phyloP scores from a whole-genome alignment of 2,797 vertebrate genomes.

The Ceryle rudis region DNA sequence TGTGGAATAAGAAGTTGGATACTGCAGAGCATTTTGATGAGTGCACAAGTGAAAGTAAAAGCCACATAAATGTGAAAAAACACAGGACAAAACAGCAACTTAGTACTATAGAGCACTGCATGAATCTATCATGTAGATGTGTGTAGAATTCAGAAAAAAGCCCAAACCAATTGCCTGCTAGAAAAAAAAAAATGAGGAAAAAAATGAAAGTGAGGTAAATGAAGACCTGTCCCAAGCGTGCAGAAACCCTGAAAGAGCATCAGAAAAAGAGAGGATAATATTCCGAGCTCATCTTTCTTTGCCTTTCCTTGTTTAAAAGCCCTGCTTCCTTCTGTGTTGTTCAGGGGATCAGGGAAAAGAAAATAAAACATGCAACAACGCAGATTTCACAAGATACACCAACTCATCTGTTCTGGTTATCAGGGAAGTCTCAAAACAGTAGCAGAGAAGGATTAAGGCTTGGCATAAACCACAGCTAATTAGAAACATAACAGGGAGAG shows the following conservation, averaged over 20 bases:
- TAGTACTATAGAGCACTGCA: neutral
- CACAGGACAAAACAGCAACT: neutral
- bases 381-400: neutral
- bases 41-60: neutral
- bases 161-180: neutral
- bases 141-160: neutral
- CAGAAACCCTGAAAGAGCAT: neutral
- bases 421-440: neutral
- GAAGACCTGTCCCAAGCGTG: neutral
- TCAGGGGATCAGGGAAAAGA: neutral
- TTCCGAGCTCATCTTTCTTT: neutral
- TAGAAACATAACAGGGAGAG: neutral
- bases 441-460: neutral
- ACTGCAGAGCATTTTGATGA: neutral
- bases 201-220: neutral
- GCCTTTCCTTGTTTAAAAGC: neutral
- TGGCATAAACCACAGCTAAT: slow-evolving; percentile 24
- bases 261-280: neutral
- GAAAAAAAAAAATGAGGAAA: neutral
- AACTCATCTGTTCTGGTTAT: neutral
- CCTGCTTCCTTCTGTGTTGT: accelerated
- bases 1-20: neutral
- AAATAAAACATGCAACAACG: neutral
- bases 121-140: accelerated
- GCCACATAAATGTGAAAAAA: neutral